Evolutionary conservation across 2,113 vertebrate species (phyloP).

Genomic region (Apistogramma diplotaenia): DNA sequence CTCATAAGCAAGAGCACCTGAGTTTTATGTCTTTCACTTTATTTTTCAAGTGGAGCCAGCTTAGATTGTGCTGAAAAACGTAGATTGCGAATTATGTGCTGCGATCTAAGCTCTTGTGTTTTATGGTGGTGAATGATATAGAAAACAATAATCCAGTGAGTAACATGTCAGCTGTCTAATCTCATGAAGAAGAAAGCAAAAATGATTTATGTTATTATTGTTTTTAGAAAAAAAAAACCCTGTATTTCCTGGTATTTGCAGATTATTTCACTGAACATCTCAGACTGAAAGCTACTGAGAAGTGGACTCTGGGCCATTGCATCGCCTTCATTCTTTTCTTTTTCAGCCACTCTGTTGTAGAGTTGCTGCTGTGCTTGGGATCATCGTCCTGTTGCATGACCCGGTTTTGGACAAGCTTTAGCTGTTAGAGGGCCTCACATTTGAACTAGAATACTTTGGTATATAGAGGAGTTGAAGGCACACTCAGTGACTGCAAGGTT

Average conservation of each 20-base stretch:
- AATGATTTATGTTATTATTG: fast-evolving
- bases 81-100: not conserved
- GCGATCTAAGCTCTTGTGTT: not conserved
- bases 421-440: not conserved
- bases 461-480: not conserved
- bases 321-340: fast-evolving
- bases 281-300: not conserved
- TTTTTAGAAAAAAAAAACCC: not conserved
- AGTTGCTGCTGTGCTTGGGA: not conserved
- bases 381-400: not conserved
- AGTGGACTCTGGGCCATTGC: not conserved
- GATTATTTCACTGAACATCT: fast-evolving
- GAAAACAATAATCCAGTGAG: too few species aligned
- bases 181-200: not conserved
- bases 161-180: not conserved
- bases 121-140: not conserved
- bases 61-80: not conserved
- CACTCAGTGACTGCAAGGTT: not conserved
- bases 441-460: not conserved
- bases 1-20: fast-evolving
- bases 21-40: not conserved
- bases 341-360: not conserved
- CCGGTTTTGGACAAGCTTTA: not conserved
- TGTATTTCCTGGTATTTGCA: not conserved
- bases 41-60: not conserved